A percentile compares a stretch with the other conserved stretches of the same genome.
Evolutionary conservation across 2,888 invertebrate genomes (phyloP).

Genomic region (Xanthorhoe spadicearia): DNA sequence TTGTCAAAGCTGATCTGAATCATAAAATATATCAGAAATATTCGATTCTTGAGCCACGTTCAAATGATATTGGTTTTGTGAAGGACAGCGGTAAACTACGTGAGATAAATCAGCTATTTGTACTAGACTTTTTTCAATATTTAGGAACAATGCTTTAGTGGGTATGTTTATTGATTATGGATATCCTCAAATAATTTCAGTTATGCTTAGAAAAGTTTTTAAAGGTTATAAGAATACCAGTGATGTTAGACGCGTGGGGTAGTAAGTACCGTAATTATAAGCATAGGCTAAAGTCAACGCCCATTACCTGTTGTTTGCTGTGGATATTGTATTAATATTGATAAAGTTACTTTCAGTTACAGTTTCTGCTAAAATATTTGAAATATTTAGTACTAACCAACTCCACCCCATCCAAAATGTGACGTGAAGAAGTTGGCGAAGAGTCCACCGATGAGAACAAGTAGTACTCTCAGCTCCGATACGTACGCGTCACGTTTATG

Average conservation of each 20-base stretch:
- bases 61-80: conserved; percentile 1
- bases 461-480: conserved; percentile 68
- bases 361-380: neutral
- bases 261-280: too few relatives aligned
- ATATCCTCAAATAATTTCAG: too few relatives aligned
- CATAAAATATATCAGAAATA: neutral
- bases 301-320: too few relatives aligned
- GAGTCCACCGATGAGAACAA: conserved; percentile 70
- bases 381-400: conserved; percentile 52
- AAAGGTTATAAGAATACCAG: too few relatives aligned
- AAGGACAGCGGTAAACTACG: neutral
- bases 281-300: too few relatives aligned
- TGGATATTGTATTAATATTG: too few relatives aligned
- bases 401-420: conserved; percentile 72
- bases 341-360: too few relatives aligned
- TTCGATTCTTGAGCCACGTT: neutral
- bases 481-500: conserved; percentile 64
- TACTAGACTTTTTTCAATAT: neutral
- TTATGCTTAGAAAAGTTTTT: too few relatives aligned
- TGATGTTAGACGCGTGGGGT: too few relatives aligned
- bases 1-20: neutral
- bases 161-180: too few relatives aligned
- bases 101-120: neutral
- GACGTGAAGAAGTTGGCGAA: conserved; percentile 65
- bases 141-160: neutral